Conservation (phyloP, 2,113 vertebrate genomes). For the Amia ocellicauda region DNA sequence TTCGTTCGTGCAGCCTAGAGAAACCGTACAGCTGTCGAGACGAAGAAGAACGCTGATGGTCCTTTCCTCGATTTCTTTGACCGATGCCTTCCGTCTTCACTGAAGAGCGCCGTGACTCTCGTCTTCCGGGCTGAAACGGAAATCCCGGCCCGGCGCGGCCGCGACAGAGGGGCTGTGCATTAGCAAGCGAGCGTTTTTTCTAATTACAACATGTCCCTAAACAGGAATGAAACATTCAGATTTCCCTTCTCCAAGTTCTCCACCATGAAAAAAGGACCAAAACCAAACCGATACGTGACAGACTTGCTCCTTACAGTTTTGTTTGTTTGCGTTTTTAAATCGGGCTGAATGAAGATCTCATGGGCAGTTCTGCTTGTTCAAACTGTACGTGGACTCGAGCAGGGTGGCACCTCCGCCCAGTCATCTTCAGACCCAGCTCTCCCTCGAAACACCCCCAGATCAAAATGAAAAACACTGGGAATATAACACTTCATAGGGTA, state of each 20-base stretch:
- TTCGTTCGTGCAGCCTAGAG: too few species aligned
- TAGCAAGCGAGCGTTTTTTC: constrained; percentile 18
- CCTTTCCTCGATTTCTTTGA: constrained; percentile 39
- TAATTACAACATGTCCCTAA: constrained; percentile 24
- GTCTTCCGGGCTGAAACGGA: too few species aligned
- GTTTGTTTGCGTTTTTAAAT: constrained; percentile 23
- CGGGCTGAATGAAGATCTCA: constrained; percentile 7
- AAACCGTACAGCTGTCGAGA: too few species aligned
- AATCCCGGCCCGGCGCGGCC: not conserved
- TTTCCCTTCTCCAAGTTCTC: constrained; percentile 15
- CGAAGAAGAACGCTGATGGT: constrained; percentile 47
- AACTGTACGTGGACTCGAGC: constrained; percentile 4
- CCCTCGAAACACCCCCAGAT: constrained; percentile 16
- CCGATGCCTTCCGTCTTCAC: too few species aligned
- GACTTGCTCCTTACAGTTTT: constrained; percentile 42
- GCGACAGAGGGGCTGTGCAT: constrained; percentile 1
- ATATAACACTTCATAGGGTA: constrained; percentile 10
- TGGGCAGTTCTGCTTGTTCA: constrained; percentile 42
- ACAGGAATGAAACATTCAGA: constrained; percentile 10
- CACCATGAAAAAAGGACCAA: constrained; percentile 1
- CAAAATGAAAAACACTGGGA: constrained; percentile 22
- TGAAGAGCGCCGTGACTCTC: too few species aligned
- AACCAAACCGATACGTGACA: not conserved
- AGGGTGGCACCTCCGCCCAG: constrained; percentile 14
- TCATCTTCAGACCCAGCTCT: constrained; percentile 21